Percentiles rank a stretch among this genome's conserved stretches.
phyloP scores from a whole-genome alignment of 2,797 vertebrate species.

The Cossypha dichroa region DNA sequence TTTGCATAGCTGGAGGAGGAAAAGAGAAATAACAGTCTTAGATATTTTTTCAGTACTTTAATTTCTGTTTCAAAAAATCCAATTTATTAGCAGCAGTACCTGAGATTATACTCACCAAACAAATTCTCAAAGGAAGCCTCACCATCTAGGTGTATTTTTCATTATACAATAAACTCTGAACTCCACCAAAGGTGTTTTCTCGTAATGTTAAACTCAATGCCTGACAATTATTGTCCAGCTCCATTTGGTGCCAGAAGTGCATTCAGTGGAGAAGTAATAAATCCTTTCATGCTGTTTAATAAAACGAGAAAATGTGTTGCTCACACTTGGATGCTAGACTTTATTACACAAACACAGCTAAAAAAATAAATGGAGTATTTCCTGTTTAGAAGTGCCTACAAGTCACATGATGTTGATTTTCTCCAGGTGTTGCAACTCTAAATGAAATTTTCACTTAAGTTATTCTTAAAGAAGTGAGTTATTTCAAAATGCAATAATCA shows the following conservation, averaged over 20 bases:
- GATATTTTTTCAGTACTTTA: constrained; percentile 24
- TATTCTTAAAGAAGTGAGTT: constrained; percentile 14
- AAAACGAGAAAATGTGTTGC: constrained; percentile 62
- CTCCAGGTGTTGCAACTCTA: constrained; percentile 51
- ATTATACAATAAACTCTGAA: constrained; percentile 49
- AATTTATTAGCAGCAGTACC: constrained; percentile 58
- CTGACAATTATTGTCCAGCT: constrained; percentile 24
- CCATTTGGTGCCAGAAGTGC: constrained; percentile 22
- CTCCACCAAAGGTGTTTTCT: constrained; percentile 56
- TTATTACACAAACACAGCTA: constrained; percentile 50
- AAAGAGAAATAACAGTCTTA: constrained; percentile 7
- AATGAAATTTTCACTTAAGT: constrained; percentile 52
- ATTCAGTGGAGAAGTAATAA: constrained; percentile 42
- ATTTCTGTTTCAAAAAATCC: constrained; percentile 49
- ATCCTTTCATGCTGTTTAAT: constrained; percentile 57
- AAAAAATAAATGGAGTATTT: constrained; percentile 60
- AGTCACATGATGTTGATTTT: constrained; percentile 59
- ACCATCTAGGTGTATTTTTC: constrained; percentile 59
- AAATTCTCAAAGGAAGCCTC: constrained; percentile 55
- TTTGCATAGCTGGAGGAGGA: not conserved
- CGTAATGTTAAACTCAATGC: not conserved
- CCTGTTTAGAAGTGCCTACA: constrained; percentile 49
- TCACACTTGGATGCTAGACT: constrained; percentile 62
- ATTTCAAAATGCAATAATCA: constrained; percentile 5
- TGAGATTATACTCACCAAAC: constrained; percentile 42